A percentile compares a stretch with the other conserved stretches of the same genome.
These are phyloP conservation scores for Rhinoderma darwinii DNA, from an alignment of 2,113 vertebrate species.

Conservation along the genomic window DNA sequence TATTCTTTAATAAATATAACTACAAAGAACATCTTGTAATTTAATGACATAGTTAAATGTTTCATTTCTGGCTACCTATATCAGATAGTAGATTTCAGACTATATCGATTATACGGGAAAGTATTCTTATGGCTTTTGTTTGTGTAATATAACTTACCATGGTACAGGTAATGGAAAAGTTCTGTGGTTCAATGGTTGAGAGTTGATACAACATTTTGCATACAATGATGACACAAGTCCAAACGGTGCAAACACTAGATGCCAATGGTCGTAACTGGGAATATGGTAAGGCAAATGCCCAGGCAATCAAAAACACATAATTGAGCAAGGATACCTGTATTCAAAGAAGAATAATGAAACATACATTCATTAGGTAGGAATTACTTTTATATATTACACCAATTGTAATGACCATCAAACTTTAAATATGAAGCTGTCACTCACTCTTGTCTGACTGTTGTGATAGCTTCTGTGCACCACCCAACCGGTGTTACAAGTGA, in stretches of 20 bases:
- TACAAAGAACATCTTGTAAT: neutral
- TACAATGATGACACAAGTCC: constrained; percentile 95
- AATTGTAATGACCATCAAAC: no score
- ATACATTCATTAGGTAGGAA: neutral
- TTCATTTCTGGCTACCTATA: neutral
- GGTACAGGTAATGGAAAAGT: constrained; percentile 83
- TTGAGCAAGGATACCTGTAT: constrained; percentile 89
- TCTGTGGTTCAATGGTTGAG: constrained; percentile 79
- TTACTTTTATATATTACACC: neutral
- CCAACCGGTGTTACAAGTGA: no score
- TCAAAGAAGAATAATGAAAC: neutral
- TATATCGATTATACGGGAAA: neutral
- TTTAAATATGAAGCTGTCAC: no score
- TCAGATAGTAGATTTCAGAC: neutral
- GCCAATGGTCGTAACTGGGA: constrained; percentile 89
- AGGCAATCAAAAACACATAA: constrained; percentile 91
- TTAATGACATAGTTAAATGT: neutral
- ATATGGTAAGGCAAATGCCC: constrained; percentile 96
- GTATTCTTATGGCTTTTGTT: neutral
- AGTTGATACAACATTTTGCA: constrained; percentile 99
- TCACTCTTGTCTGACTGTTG: no score
- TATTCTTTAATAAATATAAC: neutral
- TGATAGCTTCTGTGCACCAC: no score
- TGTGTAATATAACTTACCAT: constrained; percentile 75
- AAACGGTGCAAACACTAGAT: constrained; percentile 93